These are phyloP conservation scores for Caenorhabditis briggsae DNA, from an alignment of 1,140 invertebrate species.

Conservation along the genomic window DNA sequence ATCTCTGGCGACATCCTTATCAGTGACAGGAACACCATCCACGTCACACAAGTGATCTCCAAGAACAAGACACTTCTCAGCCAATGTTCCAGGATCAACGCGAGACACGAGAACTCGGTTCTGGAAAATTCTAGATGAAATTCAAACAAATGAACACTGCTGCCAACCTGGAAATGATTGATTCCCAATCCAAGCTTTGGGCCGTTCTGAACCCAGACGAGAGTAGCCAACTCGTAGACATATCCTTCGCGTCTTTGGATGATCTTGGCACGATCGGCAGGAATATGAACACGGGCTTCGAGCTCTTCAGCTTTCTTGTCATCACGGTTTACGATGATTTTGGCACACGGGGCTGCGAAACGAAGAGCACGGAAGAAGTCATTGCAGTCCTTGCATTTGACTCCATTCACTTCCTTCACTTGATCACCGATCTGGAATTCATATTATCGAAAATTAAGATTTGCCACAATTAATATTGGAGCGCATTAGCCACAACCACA, in stretches of 20 bases:
- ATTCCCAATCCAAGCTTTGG: conserved; percentile 73
- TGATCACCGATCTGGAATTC: conserved; percentile 68
- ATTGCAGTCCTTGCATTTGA: conserved; percentile 67
- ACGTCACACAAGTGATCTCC: conserved; percentile 75
- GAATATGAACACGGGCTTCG: conserved; percentile 70
- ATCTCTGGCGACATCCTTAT: conserved; percentile 74
- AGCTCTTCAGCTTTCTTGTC: conserved; percentile 67
- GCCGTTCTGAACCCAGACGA: conserved; percentile 70
- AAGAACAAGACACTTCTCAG: conserved; percentile 62
- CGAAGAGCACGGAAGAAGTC: conserved; percentile 72
- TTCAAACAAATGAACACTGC: not conserved
- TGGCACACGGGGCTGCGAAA: conserved; percentile 68
- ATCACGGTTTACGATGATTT: conserved; percentile 63
- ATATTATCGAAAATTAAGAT: too few relatives aligned
- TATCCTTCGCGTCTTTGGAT: conserved; percentile 73
- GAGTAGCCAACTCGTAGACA: conserved; percentile 64
- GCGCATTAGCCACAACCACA: too few relatives aligned
- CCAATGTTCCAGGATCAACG: conserved; percentile 60
- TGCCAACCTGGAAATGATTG: conserved; percentile 70
- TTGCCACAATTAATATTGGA: too few relatives aligned
- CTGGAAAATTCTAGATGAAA: not conserved
- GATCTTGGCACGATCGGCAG: conserved; percentile 71
- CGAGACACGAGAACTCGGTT: conserved; percentile 57
- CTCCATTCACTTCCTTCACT: conserved; percentile 68
- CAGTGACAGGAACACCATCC: conserved; percentile 70